Conservation (phyloP, 2,888 invertebrate genomes). For the Priocnemis perturbator region DNA sequence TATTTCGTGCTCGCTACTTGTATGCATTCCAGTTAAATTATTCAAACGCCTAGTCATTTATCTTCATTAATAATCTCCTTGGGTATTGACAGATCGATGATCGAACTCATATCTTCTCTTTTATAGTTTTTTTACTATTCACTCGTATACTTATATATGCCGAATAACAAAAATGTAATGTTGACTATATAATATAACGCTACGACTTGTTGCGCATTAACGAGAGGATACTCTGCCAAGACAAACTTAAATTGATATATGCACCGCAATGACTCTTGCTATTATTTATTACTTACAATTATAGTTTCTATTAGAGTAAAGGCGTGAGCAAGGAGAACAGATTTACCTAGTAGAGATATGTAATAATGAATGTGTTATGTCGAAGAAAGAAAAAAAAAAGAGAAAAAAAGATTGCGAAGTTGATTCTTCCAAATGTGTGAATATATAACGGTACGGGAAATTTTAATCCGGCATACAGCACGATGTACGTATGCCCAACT, state of each 20-base stretch:
- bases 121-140: slow-evolving; percentile 10
- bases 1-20: too few relatives aligned
- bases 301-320: slow-evolving; percentile 26
- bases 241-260: slow-evolving; percentile 33
- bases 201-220: slow-evolving; percentile 36
- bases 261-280: slow-evolving; percentile 24
- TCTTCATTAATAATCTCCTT: too few relatives aligned
- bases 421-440: slow-evolving; percentile 27
- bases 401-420: slow-evolving; percentile 26
- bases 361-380: slow-evolving; percentile 29
- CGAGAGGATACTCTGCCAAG: slow-evolving; percentile 21
- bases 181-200: slow-evolving; percentile 22
- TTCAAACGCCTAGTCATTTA: slow-evolving; percentile 6
- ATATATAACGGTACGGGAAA: slow-evolving; percentile 25
- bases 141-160: slow-evolving; percentile 11
- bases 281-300: slow-evolving; percentile 41
- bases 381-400: background rate
- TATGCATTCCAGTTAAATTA: too few relatives aligned
- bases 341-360: slow-evolving; percentile 29
- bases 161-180: slow-evolving; percentile 20
- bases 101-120: background rate
- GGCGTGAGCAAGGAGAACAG: slow-evolving; percentile 13
- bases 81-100: too few relatives aligned
- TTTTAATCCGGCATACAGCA: slow-evolving; percentile 12
- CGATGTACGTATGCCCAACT: slow-evolving; percentile 32